These are phyloP conservation scores for Acrobasis consociella DNA, from an alignment of 2,888 invertebrate species.

Conservation along the genomic window DNA sequence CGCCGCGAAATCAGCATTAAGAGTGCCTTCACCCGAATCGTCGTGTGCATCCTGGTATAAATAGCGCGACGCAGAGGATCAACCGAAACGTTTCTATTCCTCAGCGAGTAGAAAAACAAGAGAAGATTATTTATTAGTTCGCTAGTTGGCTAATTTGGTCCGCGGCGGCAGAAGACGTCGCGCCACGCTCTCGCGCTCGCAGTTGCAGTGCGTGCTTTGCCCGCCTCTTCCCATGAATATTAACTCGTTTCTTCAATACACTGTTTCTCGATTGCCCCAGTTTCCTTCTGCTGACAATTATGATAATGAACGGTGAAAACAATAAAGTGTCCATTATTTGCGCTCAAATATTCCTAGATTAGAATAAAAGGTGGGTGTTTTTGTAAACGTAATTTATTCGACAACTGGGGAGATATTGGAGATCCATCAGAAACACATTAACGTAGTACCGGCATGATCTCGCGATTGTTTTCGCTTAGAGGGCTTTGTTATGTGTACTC, in stretches of 20 bases:
- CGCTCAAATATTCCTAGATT: constrained; percentile 19
- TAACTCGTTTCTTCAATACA: constrained; percentile 49
- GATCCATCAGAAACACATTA: constrained; percentile 81
- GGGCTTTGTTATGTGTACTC: constrained; percentile 37
- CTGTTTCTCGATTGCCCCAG: constrained; percentile 19
- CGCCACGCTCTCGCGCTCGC: constrained; percentile 77
- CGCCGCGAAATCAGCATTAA: constrained; percentile 72
- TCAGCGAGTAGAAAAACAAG: constrained; percentile 80
- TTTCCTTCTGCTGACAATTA: constrained; percentile 20
- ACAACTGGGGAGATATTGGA: constrained; percentile 63
- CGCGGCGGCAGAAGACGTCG: constrained; percentile 65
- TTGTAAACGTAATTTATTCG: constrained; percentile 62
- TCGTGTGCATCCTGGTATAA: constrained; percentile 75
- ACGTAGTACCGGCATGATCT: constrained; percentile 57
- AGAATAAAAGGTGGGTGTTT: constrained; percentile 26
- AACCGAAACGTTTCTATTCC: constrained; percentile 77
- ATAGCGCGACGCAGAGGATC: constrained; percentile 69
- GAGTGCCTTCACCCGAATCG: constrained; percentile 81
- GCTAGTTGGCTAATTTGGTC: constrained; percentile 82
- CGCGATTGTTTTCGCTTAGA: constrained; percentile 56
- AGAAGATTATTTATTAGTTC: constrained; percentile 82
- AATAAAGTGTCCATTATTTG: constrained; percentile 16
- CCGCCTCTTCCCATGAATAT: constrained; percentile 50
- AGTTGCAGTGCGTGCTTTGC: constrained; percentile 69
- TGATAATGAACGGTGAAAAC: constrained; percentile 23